Evolutionary conservation across 2,888 invertebrate genomes (phyloP).

Genomic region (Caenorhabditis panamensis): DNA sequence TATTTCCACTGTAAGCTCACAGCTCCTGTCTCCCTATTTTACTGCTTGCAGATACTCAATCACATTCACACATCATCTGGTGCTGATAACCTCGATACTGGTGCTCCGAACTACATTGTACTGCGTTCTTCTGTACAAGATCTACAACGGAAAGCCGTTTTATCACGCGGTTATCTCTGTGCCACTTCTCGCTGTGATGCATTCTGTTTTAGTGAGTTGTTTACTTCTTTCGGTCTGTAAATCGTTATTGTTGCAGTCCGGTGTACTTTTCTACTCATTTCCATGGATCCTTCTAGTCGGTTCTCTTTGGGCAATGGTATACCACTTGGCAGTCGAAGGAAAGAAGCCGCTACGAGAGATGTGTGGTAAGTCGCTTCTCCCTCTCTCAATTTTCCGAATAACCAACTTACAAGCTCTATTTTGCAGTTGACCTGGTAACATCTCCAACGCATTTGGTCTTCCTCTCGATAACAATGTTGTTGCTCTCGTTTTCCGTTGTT

Average conservation of each 20-base stretch:
- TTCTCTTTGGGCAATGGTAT: conserved; percentile 68
- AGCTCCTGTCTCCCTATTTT: conserved; percentile 3
- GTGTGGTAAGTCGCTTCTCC: conserved; percentile 48
- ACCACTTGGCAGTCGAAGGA: conserved; percentile 73
- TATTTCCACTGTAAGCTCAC: conserved; percentile 91
- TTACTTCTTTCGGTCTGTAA: not conserved
- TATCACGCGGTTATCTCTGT: conserved; percentile 75
- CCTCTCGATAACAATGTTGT: conserved; percentile 67
- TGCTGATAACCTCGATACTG: conserved; percentile 67
- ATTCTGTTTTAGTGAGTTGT: conserved; percentile 71
- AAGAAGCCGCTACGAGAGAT: conserved; percentile 66
- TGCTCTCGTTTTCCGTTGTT: conserved; percentile 63
- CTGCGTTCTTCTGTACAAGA: conserved; percentile 50
- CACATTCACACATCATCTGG: conserved; percentile 67
- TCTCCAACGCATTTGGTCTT: conserved; percentile 66
- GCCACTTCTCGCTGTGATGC: conserved; percentile 73
- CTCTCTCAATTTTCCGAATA: no score
- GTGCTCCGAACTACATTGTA: conserved; percentile 72
- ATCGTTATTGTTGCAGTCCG: conserved; percentile 71
- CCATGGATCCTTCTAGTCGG: conserved; percentile 70
- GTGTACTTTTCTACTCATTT: conserved; percentile 74
- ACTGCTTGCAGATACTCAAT: conserved; percentile 66
- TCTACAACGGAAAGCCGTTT: conserved; percentile 65
- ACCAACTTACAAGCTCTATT: not conserved
- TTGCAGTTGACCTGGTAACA: conserved; percentile 56